Evolutionary conservation across 2,113 vertebrate genomes (phyloP), one percentile per base, ranked within the genome.

Genomic region (Peromyscus polionotus): DNA sequence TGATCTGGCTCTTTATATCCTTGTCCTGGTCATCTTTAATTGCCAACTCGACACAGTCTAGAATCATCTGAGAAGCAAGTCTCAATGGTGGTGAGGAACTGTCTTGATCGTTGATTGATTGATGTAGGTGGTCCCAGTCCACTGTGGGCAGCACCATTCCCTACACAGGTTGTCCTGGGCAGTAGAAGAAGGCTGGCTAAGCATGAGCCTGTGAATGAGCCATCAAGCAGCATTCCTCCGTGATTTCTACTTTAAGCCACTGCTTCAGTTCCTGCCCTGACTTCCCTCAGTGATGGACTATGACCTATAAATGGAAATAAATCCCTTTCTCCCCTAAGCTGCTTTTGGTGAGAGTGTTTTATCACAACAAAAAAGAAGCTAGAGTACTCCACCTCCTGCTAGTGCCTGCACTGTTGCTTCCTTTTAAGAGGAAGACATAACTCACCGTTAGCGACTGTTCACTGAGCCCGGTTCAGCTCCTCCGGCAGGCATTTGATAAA

Each of bases 401-500:
- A 10, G 16, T 4, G 1, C 48, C 14, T 33, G 42, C 1, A 33
- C 14, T 26, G 14, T 19, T 63, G 20, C 70, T 92, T 70, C 28
- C 9, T 11, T 51, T 96, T 24, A 20, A 96, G 51, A 90, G 57
- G 57, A 80, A 94, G 61, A 65, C 67, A 22, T 54, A 0, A 10
- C 86, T 73, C 68, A 45, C 36, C 63, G 26, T 83, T 96, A 36
- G 63, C 79, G 26, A 54, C 0, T 0, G 45, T 63, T 92, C 83
- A 31, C 59, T 91, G 6, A 65, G 24, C 68, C 68, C 83, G 72
- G 70, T 42, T 85, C 61, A 93, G n/a, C 39, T 97, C 97, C 86
- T 96, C 67, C 14, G 33, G 76, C 68, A 94, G 59, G 80, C 68
- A 91, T 93, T 96, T 95, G 95, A 97, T 97, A 98, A 98, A 97